These are phyloP conservation scores for Tuta absoluta DNA, from an alignment of 2,888 invertebrate genomes.

Conservation along the genomic window DNA sequence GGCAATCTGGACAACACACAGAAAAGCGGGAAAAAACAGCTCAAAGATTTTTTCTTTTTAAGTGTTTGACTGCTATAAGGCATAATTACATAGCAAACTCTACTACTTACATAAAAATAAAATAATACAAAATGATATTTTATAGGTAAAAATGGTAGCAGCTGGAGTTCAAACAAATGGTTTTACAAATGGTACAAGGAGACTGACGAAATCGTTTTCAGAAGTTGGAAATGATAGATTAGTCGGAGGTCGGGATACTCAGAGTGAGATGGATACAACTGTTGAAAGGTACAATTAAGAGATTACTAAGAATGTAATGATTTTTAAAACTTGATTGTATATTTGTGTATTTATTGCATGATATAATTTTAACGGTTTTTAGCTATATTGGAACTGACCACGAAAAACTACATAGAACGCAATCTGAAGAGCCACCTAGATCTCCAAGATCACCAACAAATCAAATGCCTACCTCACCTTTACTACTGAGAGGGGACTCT, in stretches of 20 bases:
- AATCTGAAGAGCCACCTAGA: slow-evolving; percentile 91
- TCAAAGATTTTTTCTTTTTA: no score
- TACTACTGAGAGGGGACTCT: slow-evolving; percentile 66
- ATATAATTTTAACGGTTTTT: slow-evolving; percentile 19
- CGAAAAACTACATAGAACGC: slow-evolving; percentile 89
- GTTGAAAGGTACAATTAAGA: slow-evolving; percentile 61
- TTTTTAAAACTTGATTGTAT: background rate
- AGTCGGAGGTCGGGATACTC: slow-evolving; percentile 59
- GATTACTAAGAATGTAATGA: background rate
- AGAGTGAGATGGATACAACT: slow-evolving; percentile 56
- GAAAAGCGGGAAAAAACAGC: no score
- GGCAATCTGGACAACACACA: no score
- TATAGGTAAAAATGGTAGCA: slow-evolving; percentile 91
- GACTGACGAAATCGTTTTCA: slow-evolving; percentile 91
- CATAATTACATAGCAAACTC: no score
- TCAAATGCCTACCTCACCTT: slow-evolving; percentile 71
- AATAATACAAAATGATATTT: no score
- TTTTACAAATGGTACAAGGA: slow-evolving; percentile 81
- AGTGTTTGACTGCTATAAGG: no score
- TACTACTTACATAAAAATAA: no score
- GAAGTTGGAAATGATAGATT: slow-evolving; percentile 83
- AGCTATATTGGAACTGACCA: slow-evolving; percentile 81
- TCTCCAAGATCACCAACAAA: slow-evolving; percentile 85
- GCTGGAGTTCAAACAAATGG: slow-evolving; percentile 96
- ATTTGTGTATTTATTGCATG: no score